A percentile compares a stretch with the other conserved stretches of the same genome.
Evolutionary conservation across 1,140 invertebrate genomes (phyloP).

Genomic region (Phymastichus coffea): DNA sequence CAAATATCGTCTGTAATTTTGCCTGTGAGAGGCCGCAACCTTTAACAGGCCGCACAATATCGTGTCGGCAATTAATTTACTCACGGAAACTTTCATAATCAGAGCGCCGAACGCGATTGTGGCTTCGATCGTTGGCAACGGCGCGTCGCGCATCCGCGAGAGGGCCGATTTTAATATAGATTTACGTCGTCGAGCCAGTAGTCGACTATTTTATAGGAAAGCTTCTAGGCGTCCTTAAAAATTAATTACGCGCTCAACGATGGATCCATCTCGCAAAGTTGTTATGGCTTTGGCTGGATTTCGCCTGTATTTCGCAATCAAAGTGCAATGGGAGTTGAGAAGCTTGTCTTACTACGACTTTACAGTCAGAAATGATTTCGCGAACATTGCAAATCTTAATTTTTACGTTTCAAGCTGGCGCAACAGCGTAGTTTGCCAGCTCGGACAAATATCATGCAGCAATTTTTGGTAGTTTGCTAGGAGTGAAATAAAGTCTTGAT

Average conservation of each 20-base stretch:
- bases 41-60: neutral
- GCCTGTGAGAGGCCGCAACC: too few relatives aligned
- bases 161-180: constrained; percentile 39
- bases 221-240: too few relatives aligned
- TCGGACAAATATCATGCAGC: neutral
- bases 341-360: too few relatives aligned
- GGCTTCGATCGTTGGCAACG: constrained; percentile 33
- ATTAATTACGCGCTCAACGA: too few relatives aligned
- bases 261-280: too few relatives aligned
- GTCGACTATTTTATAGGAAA: too few relatives aligned
- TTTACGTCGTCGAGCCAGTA: constrained; percentile 25
- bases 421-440: neutral
- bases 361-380: too few relatives aligned
- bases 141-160: too few relatives aligned
- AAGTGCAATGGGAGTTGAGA: too few relatives aligned
- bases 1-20: too few relatives aligned
- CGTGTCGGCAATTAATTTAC: constrained; percentile 37
- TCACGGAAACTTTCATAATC: constrained; percentile 44
- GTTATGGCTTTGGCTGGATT: too few relatives aligned
- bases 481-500: constrained; percentile 1
- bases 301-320: too few relatives aligned
- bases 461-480: constrained; percentile 4
- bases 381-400: neutral
- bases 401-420: neutral
- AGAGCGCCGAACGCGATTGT: constrained; percentile 28